Base-by-base conservation (phyloP, 2,113 vertebrate genomes). In the Campylorhamphus procurvoides region DNA sequence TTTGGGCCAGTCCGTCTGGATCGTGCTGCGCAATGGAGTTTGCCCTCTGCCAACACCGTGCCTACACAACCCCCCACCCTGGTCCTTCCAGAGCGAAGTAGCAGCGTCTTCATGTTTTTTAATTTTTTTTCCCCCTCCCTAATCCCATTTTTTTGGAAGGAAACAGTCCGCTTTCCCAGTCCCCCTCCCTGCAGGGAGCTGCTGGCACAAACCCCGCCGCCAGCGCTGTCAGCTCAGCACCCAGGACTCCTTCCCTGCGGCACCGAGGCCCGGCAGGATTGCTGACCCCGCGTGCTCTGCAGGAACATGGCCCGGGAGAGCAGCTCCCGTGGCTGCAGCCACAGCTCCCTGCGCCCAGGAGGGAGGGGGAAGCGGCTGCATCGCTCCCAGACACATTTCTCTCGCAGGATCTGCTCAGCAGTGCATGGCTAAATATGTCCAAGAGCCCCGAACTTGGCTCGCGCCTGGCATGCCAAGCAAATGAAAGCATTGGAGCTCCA, bases 381-480 rank as follows among this genome's bases (percentile, higher is more conserved):
- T 35, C 5, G 79, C 94, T 86, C 7, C 11, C 0, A 94, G 84
- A 93, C 71, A 84, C 14, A 59, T 85, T 94, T 96, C 94, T 84
- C 67, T 28, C 17, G 59, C 85, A 29, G 90, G 85, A 42, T 88
- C 94, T 94, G 93, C 67, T 93, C 22, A 86, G 79, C 74, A 80
- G 95, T 29, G 92, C 90, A 86, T 97, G 75, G 59, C 90, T 96
- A 94, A 97, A 96, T 96, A 97, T 91, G 94, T 94, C 93, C 89
- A 96, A 87, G 86, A 96, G 95, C 93, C 87, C 89, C 27, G 3
- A 94, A 94, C 89, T 94, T 95, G 93, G 94, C 95, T 87, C 64
- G 58, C 10, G 1, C 76, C 79, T 39, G 9, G 89, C 90, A 82
- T 93, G 87, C 96, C 96, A 84, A 94, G 93, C 92, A 84, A 84